Evolutionary conservation across 2,113 vertebrate genomes (phyloP), one percentile per base, ranked within the genome.

Genomic region (Circaetus cinerascens): DNA sequence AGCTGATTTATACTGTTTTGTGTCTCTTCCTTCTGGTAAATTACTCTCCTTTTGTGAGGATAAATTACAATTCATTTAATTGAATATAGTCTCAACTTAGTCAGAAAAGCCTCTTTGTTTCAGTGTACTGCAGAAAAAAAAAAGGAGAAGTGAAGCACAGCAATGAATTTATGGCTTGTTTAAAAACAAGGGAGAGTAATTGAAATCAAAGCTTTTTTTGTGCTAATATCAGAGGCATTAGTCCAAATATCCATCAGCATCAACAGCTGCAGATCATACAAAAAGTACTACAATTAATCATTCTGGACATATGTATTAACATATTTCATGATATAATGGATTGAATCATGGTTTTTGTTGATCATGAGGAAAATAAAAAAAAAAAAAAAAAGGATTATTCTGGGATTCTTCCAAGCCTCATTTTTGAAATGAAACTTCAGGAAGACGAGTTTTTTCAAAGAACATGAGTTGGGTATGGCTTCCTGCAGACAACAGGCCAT

Each of bases 131-230:
- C 38, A 81, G 71, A 19, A 91, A 88, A 94, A 91, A 91, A 68
- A 64, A 57, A 45, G 15, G n/a, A 86, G 13, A 88, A 48, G 8
- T 11, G 10, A 87, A 91, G 45, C 40, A 72, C 3, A 73, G 66
- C 36, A 93, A 76, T 43, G 18, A 71, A 89, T 59, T 80, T 67
- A 81, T 30, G 17, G 40, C 25, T 87, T 88, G 40, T 50, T 87
- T 89, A 29, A 80, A 95, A 93, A 86, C 40, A 80, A 67, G 68
- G 20, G 43, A 63, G 45, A 77, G 15, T 63, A 80, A 78, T 26
- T 81, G 25, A 94, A 96, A 84, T 92, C 23, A 95, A 88, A 88
- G 67, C 51, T 77, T 91, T 93, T 90, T 85, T 45, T 85, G 19
- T 67, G 43, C 36, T 79, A 87, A 43, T 73, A 88, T 73, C 45